phyloP scores from a whole-genome alignment of 2,113 vertebrate species.

The Anolis sagrei region DNA sequence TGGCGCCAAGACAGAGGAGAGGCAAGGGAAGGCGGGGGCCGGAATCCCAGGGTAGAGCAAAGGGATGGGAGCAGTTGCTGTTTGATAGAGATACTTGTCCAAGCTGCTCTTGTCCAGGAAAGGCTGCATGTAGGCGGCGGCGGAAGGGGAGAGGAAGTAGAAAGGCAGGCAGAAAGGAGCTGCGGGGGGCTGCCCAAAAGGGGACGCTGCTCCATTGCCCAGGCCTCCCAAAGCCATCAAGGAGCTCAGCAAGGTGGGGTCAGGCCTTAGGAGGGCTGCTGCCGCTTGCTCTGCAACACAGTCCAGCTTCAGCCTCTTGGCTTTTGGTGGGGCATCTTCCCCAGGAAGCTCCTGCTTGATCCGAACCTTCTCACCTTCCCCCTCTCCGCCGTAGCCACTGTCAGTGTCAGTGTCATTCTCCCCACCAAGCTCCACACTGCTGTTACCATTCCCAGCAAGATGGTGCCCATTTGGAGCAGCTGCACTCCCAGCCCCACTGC shows the following conservation, averaged over 20 bases:
- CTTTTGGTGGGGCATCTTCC: conserved; percentile 69
- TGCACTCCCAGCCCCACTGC: background rate
- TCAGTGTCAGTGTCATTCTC: conserved; percentile 97
- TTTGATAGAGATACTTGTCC: conserved; percentile 89
- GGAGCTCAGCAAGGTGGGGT: conserved; percentile 85
- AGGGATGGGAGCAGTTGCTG: conserved; percentile 79
- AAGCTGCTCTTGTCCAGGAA: conserved; percentile 87
- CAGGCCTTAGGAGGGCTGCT: conserved; percentile 70
- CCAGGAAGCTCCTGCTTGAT: conserved; percentile 92
- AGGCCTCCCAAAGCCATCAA: conserved; percentile 87
- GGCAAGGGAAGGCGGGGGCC: conserved; percentile 81
- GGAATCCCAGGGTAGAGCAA: conserved; percentile 84
- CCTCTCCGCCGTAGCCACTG: conserved; percentile 94
- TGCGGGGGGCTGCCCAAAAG: conserved; percentile 82
- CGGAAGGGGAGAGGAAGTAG: conserved; percentile 88
- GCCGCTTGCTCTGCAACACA: conserved; percentile 40
- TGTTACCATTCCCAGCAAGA: background rate
- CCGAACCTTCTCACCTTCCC: conserved; percentile 70
- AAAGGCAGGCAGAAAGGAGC: conserved; percentile 93
- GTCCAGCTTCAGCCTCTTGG: conserved; percentile 83
- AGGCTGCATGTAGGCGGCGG: conserved; percentile 88
- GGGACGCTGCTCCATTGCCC: conserved; percentile 67
- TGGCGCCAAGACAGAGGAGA: conserved; percentile 74
- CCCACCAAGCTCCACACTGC: conserved; percentile 79
- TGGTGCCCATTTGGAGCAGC: background rate